These are phyloP conservation scores for Rotaria socialis DNA, from an alignment of 2,888 invertebrate species.

Conservation along the genomic window DNA sequence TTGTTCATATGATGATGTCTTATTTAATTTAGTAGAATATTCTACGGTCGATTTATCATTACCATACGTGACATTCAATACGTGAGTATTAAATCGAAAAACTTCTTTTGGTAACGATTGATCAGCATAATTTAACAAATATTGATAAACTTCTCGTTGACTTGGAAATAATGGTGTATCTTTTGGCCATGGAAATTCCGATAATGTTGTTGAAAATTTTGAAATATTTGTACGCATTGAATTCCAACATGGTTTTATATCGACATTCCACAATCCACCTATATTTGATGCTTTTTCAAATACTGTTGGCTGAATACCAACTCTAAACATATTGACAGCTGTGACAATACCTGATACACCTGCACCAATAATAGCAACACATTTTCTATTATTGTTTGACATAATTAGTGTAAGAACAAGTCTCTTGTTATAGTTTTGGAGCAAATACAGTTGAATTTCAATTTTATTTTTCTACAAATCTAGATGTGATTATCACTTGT, in stretches of 20 bases:
- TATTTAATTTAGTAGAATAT: not conserved
- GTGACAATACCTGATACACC: conserved; percentile 36
- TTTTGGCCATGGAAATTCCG: conserved; percentile 42
- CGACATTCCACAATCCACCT: conserved; percentile 40
- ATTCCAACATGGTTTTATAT: conserved; percentile 39
- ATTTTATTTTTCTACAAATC: too few species aligned
- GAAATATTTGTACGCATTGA: conserved; percentile 42
- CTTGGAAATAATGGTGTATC: conserved; percentile 10
- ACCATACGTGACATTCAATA: not conserved
- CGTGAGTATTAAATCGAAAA: conserved; percentile 37
- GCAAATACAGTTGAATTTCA: too few species aligned
- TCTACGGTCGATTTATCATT: conserved; percentile 30
- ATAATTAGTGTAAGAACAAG: not conserved
- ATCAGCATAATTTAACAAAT: conserved; percentile 34
- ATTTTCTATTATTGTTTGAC: not conserved
- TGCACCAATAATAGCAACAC: conserved; percentile 40
- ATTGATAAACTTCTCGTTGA: conserved; percentile 26
- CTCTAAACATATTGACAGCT: conserved; percentile 20
- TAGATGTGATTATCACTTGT: too few species aligned
- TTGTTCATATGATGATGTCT: not conserved
- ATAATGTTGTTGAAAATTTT: conserved; percentile 38
- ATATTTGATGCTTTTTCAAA: conserved; percentile 35
- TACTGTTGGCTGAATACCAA: conserved; percentile 29
- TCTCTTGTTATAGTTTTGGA: too few species aligned
- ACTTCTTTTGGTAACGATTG: not conserved